phyloP scores from a whole-genome alignment of 1,140 invertebrate species.

The Drosophila kohkoa region DNA sequence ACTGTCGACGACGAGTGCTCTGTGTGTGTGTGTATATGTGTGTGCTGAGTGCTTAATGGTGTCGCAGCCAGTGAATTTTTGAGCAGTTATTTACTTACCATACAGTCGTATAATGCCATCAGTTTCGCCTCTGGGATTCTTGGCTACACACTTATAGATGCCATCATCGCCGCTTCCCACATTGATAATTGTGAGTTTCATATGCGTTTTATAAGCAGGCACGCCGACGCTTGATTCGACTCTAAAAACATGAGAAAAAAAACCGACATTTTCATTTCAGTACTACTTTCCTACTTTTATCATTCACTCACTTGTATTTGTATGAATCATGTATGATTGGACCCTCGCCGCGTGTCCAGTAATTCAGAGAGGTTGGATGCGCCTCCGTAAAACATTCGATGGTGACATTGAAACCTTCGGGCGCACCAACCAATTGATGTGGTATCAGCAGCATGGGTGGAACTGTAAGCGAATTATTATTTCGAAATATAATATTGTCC shows the following conservation, averaged over 20 bases:
- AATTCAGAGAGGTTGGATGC: constrained; percentile 95
- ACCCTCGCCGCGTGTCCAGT: constrained; percentile 95
- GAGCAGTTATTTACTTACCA: constrained; percentile 88
- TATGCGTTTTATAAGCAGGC: constrained; percentile 93
- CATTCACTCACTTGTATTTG: constrained; percentile 89
- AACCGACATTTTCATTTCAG: not conserved
- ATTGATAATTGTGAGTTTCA: constrained; percentile 91
- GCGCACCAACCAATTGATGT: constrained; percentile 89
- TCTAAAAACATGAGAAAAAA: constrained; percentile 41
- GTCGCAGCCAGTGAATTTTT: constrained; percentile 4
- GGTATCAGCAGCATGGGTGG: constrained; percentile 84
- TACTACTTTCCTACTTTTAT: not conserved
- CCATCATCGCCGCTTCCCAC: constrained; percentile 92
- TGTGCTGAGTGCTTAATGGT: constrained; percentile 22
- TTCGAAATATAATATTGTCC: not conserved
- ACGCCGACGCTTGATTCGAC: constrained; percentile 88
- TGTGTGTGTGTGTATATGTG: too few species aligned
- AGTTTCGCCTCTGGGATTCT: constrained; percentile 96
- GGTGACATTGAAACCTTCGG: constrained; percentile 92
- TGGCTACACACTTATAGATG: constrained; percentile 94
- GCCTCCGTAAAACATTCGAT: constrained; percentile 96
- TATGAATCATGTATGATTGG: constrained; percentile 94
- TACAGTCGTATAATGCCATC: constrained; percentile 96
- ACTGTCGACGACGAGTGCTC: constrained; percentile 14
- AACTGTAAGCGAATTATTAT: constrained; percentile 50